phyloP scores from a whole-genome alignment of 2,113 vertebrate species.

The Lates calcarifer region DNA sequence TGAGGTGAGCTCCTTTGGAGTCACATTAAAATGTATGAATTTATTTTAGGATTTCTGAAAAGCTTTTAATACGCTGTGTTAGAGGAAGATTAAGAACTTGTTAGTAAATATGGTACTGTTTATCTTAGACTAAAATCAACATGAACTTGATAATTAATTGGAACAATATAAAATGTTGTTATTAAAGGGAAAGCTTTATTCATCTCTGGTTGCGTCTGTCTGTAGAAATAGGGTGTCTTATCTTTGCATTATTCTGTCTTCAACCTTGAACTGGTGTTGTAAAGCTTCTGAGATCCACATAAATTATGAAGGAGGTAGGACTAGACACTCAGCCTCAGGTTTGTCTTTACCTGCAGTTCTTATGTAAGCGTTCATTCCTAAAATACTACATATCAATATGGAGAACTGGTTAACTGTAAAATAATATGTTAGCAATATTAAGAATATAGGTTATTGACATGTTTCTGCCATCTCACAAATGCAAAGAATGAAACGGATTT shows the following conservation, averaged over 20 bases:
- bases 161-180: background rate
- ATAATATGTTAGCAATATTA: background rate
- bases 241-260: conserved; percentile 24
- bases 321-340: conserved; percentile 5
- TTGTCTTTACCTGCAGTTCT: conserved; percentile 9
- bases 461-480: background rate
- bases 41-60: background rate
- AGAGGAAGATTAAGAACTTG: background rate
- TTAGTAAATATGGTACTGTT: background rate
- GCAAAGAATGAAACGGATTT: background rate
- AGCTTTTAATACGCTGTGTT: background rate
- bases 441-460: background rate
- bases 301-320: conserved; percentile 39
- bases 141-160: background rate
- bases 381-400: conserved; percentile 11
- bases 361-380: conserved; percentile 11
- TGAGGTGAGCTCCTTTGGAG: background rate
- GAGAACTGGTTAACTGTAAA: background rate
- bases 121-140: background rate
- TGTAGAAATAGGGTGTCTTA: background rate
- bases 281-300: conserved; percentile 39
- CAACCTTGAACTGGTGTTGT: conserved; percentile 24
- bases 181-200: background rate
- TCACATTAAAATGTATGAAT: background rate
- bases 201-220: background rate